Percentiles rank a stretch among this genome's conserved stretches.
Evolutionary conservation across 2,797 vertebrate genomes (phyloP).

Genomic region (Lophius americanus): DNA sequence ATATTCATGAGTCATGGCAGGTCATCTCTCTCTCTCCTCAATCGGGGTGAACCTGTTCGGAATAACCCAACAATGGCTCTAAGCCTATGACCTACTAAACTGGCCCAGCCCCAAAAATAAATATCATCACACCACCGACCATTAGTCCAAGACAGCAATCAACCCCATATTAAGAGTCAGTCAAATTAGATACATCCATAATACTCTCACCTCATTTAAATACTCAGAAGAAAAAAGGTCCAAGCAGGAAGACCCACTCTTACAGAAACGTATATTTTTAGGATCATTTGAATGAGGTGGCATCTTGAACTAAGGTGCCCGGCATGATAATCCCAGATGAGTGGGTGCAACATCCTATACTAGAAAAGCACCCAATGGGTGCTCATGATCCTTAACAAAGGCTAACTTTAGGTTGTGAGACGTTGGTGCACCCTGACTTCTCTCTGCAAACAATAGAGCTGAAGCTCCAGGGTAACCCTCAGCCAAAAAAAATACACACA

Average conservation of each 20-base stretch:
- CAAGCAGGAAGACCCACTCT: neutral
- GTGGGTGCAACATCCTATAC: neutral
- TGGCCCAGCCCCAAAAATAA: constrained; percentile 1
- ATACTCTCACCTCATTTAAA: neutral
- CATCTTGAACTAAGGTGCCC: neutral
- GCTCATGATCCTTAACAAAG: constrained; percentile 5
- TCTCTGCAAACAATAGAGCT: constrained; percentile 63
- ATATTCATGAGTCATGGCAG: constrained; percentile 40
- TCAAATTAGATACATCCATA: constrained; percentile 8
- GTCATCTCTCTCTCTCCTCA: constrained; percentile 55
- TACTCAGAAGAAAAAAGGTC: neutral
- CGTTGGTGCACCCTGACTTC: constrained; percentile 46
- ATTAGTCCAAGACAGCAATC: constrained; percentile 45
- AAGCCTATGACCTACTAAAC: constrained; percentile 51
- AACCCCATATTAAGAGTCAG: constrained; percentile 22
- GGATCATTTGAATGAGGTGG: neutral
- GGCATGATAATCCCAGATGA: constrained; percentile 16
- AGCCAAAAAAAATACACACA: constrained; percentile 43
- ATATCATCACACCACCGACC: constrained; percentile 6
- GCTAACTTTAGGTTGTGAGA: constrained; percentile 25
- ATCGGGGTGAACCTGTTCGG: constrained; percentile 34
- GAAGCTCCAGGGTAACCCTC: constrained; percentile 46
- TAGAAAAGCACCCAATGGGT: neutral
- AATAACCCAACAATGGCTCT: constrained; percentile 45
- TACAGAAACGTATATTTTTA: neutral